phyloP scores from a whole-genome alignment of 2,888 invertebrate genomes.

The Drosophila putrida region DNA sequence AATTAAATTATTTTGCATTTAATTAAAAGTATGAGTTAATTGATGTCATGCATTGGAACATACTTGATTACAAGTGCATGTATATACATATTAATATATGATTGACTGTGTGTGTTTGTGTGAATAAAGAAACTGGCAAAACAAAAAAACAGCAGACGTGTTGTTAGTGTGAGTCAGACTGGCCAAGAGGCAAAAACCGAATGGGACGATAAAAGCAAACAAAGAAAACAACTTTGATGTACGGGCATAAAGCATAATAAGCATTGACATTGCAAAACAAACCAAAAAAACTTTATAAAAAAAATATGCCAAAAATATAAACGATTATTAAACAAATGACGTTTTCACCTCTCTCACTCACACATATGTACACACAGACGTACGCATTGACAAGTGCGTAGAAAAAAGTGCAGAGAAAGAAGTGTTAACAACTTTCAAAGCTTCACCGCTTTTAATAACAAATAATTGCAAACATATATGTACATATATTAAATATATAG shows the following conservation, averaged over 20 bases:
- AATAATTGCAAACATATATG: slow-evolving; percentile 27
- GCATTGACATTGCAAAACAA: slow-evolving; percentile 42
- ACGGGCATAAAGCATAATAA: slow-evolving; percentile 56
- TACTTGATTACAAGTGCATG: slow-evolving; percentile 14
- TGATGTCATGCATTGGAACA: slow-evolving; percentile 45
- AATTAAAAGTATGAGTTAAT: slow-evolving; percentile 71
- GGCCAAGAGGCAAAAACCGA: slow-evolving; percentile 51
- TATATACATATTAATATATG: slow-evolving; percentile 17
- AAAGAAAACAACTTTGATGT: slow-evolving; percentile 61
- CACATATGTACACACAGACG: slow-evolving; percentile 10
- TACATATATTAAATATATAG: not conserved
- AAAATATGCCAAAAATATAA: slow-evolving; percentile 37
- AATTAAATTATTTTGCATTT: slow-evolving; percentile 72
- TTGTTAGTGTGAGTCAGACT: slow-evolving; percentile 64
- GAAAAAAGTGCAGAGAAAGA: slow-evolving; percentile 19
- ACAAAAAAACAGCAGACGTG: slow-evolving; percentile 25
- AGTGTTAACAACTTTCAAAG: slow-evolving; percentile 22
- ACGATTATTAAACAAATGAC: slow-evolving; percentile 53
- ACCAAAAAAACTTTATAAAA: not conserved
- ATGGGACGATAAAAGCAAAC: slow-evolving; percentile 73
- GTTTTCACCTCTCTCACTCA: slow-evolving; percentile 64
- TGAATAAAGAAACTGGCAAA: slow-evolving; percentile 34
- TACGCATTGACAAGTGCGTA: slow-evolving; percentile 43
- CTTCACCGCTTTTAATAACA: slow-evolving; percentile 33
- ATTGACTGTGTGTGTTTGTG: not conserved